Conservation (phyloP, 2,797 vertebrate species). For the Acridotheres tristis region DNA sequence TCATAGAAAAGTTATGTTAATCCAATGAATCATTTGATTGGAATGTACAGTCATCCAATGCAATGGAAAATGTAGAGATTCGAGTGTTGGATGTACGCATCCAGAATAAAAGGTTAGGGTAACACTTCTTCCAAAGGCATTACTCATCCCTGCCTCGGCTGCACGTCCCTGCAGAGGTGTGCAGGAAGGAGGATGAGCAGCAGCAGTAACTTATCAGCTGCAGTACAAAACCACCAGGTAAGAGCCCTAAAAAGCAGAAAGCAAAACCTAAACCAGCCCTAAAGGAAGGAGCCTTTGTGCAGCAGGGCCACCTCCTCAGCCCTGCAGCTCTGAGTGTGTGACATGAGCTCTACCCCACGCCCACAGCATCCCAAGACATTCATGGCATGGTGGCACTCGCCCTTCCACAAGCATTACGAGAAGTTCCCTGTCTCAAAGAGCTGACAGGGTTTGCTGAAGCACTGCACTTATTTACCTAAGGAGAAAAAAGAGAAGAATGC, state of each 20-base stretch:
- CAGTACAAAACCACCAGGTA: not conserved
- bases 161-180: constrained; percentile 33
- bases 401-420: accelerated
- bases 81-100: constrained; percentile 17
- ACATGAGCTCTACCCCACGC: not conserved
- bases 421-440: not conserved
- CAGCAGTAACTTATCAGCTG: not conserved
- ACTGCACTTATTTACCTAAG: not conserved
- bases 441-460: not conserved
- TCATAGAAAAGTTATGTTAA: constrained; percentile 53
- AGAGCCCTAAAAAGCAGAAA: not conserved
- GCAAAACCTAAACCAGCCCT: not conserved
- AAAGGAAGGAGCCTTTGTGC: accelerated
- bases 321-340: accelerated
- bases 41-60: constrained; percentile 66
- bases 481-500: not conserved
- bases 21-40: constrained; percentile 65
- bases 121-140: constrained; percentile 59
- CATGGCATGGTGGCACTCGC: accelerated
- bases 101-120: constrained; percentile 65
- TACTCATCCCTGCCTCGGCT: constrained; percentile 66
- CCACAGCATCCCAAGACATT: accelerated
- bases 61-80: constrained; percentile 59
- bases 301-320: not conserved
- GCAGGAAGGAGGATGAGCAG: constrained; percentile 8